A percentile compares a stretch with the other conserved stretches of the same genome.
Conservation (phyloP, 2,113 vertebrate genomes). For the Ceyx margarethae region DNA sequence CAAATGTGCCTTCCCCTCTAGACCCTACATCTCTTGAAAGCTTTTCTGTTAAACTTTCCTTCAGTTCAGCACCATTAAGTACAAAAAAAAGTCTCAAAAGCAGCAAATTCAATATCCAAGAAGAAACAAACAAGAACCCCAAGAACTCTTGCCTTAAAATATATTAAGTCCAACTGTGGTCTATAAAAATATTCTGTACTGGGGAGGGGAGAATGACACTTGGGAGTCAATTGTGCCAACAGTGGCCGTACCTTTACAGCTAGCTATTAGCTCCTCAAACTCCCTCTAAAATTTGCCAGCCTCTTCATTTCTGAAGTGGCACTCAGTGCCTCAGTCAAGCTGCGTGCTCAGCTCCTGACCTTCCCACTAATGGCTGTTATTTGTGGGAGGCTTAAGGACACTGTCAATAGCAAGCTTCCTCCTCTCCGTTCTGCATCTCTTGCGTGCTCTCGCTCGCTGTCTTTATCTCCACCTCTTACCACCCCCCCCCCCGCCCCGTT, state of each 20-base stretch:
- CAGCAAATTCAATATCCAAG: conserved; percentile 81
- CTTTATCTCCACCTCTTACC: conserved; percentile 67
- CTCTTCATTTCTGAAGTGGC: conserved; percentile 95
- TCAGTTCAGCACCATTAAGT: conserved; percentile 81
- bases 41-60: conserved; percentile 85
- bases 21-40: conserved; percentile 84
- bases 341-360: conserved; percentile 92
- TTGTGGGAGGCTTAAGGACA: conserved; percentile 93
- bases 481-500: not conserved
- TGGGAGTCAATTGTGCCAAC: conserved; percentile 79
- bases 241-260: conserved; percentile 82
- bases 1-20: conserved; percentile 80
- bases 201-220: conserved; percentile 63
- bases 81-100: conserved; percentile 79
- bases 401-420: conserved; percentile 87
- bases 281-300: conserved; percentile 89
- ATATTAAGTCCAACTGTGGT: conserved; percentile 82
- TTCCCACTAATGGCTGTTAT: conserved; percentile 96
- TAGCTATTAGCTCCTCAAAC: conserved; percentile 82
- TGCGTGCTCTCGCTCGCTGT: conserved; percentile 60
- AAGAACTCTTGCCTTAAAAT: conserved; percentile 81
- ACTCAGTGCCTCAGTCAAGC: conserved; percentile 93
- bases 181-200: conserved; percentile 79
- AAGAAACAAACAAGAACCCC: conserved; percentile 76
- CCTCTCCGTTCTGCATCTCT: conserved; percentile 77